These are phyloP conservation scores for Heterodera filipjevi DNA, from an alignment of 2,888 invertebrate species.

Conservation along the genomic window DNA sequence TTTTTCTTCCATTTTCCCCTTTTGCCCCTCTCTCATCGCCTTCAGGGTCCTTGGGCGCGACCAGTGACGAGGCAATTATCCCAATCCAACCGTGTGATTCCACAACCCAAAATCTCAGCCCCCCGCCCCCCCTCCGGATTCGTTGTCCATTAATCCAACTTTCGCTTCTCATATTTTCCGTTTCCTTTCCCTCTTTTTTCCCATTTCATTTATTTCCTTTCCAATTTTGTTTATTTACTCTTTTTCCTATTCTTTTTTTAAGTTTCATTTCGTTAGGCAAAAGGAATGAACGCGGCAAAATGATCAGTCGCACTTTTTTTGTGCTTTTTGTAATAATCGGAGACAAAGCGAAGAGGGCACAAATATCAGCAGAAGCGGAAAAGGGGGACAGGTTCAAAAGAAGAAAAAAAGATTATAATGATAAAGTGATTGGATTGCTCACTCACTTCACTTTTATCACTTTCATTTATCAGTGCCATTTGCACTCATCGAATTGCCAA, in stretches of 20 bases:
- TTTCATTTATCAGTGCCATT: neutral
- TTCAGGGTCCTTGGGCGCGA: slow-evolving; percentile 3
- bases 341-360: neutral
- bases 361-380: neutral
- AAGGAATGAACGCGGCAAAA: neutral
- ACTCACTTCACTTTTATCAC: too few species aligned
- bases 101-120: neutral
- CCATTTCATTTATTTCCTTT: neutral
- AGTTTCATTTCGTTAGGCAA: neutral
- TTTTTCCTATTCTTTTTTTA: neutral
- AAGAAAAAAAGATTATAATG: neutral
- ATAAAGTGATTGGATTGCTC: too few species aligned
- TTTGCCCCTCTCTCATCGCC: neutral
- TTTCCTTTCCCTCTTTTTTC: neutral
- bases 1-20: neutral
- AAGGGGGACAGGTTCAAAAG: neutral
- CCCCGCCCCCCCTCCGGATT: neutral
- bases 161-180: neutral
- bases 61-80: slow-evolving; percentile 7
- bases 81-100: slow-evolving; percentile 3
- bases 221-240: neutral
- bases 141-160: slow-evolving; percentile 5
- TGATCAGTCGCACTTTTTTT: neutral
- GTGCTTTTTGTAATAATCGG: neutral
- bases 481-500: neutral